These are phyloP conservation scores for Agrotis clavis DNA, from an alignment of 2,888 invertebrate species.

Conservation along the genomic window DNA sequence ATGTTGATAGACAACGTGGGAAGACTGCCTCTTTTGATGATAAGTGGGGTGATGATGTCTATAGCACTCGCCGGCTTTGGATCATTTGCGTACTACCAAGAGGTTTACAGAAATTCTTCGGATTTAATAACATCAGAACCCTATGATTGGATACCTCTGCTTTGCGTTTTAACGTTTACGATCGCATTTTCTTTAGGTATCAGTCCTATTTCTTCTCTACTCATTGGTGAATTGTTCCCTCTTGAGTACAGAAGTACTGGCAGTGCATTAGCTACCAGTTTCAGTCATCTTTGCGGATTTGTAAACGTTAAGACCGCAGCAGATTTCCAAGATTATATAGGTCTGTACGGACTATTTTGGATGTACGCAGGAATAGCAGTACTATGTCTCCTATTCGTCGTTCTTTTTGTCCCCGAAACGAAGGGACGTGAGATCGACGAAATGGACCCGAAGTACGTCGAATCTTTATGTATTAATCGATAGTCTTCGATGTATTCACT, in stretches of 20 bases:
- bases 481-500: constrained; percentile 71
- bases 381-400: constrained; percentile 95
- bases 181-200: constrained; percentile 96
- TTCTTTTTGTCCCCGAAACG: constrained; percentile 96
- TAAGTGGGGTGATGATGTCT: constrained; percentile 96
- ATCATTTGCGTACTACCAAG: constrained; percentile 95
- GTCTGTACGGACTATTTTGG: constrained; percentile 96
- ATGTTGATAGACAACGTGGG: constrained; percentile 96
- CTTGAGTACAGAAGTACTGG: constrained; percentile 94
- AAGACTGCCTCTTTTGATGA: constrained; percentile 95
- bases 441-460: constrained; percentile 94
- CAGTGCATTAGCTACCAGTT: constrained; percentile 94
- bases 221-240: constrained; percentile 94
- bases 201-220: constrained; percentile 94
- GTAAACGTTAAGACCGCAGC: constrained; percentile 96
- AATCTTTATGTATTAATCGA: constrained; percentile 90
- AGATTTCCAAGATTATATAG: constrained; percentile 94
- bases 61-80: constrained; percentile 96
- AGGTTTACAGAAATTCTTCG: constrained; percentile 86
- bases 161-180: constrained; percentile 95
- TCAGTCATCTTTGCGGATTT: constrained; percentile 96
- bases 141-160: constrained; percentile 95
- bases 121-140: constrained; percentile 79
- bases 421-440: constrained; percentile 97
- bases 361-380: constrained; percentile 96